Evolutionary conservation across 2,113 vertebrate genomes (phyloP), one percentile per base, ranked within the genome.

Genomic region (Bubo bubo): DNA sequence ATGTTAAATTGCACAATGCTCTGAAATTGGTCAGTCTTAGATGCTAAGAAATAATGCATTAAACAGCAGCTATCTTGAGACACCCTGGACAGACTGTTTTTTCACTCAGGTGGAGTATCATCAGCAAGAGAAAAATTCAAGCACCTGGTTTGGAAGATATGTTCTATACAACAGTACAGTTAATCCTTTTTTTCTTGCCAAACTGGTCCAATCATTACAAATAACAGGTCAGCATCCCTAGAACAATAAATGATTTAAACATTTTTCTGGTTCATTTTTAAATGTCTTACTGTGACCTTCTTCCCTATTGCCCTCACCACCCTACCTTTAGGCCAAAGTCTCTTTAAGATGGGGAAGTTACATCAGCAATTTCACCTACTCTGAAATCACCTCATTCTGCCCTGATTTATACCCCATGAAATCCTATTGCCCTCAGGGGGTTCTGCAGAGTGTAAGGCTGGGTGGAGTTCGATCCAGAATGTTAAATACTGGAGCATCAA

Each of bases 401-500:
- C 90, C 96, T 96, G 93, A 97, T 97, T 97, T 96, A 97, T 66
- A 91, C 80, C 91, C 93, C 70, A 90, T 89, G 94, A 97, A 95
- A 93, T 90, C 81, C 66, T 94, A 95, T 34, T 93, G 86, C 89
- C 70, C 95, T 73, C 95, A 50, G n/a, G 56, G 96, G 10, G 6
- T 83, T 89, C 84, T 85, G 32, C 37, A 62, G 45, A 85, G 66
- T 72, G 18, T 86, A 43, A 91, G 37, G 55, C 62, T 91, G 81
- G 80, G 27, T 68, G 91, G 76, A 64, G 73, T 76, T 95, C 92
- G 94, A 96, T 95, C 86, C 77, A 82, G 94, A 96, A 97, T 96
- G 91, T 97, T 96, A 97, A 97, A 96, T 95, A 96, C 84, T 91
- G 87, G n/a, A 95, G 41, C 89, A 95, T 97, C 94, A 95, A 93